A percentile compares a stretch with the other conserved stretches of the same genome.
These are phyloP conservation scores for Platycercus adscitus DNA, from an alignment of 2,113 vertebrate genomes.

Conservation along the genomic window DNA sequence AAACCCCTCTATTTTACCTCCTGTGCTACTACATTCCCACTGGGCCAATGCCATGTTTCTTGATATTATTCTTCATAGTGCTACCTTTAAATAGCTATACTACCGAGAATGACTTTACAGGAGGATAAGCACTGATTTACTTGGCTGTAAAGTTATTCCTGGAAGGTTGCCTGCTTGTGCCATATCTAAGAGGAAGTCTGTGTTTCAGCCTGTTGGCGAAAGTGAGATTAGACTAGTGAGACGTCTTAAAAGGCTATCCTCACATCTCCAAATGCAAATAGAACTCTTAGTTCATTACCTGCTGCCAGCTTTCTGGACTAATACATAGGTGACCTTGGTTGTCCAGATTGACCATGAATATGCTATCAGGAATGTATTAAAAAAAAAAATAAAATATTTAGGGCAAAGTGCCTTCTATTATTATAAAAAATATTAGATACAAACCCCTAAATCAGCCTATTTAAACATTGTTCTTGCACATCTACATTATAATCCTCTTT, in stretches of 20 bases:
- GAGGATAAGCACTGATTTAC: slow-evolving; percentile 26
- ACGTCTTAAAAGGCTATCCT: background rate
- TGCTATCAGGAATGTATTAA: background rate
- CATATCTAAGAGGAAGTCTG: background rate
- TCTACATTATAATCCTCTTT: background rate
- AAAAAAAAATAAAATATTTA: background rate
- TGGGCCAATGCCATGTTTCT: slow-evolving; percentile 40
- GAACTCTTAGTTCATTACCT: background rate
- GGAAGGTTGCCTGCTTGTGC: slow-evolving; percentile 12
- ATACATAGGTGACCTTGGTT: background rate
- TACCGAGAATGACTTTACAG: slow-evolving; percentile 50
- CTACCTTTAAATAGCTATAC: slow-evolving; percentile 53
- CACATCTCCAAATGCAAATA: background rate
- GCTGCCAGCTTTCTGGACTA: background rate
- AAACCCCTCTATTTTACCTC: slow-evolving; percentile 62
- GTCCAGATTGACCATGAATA: background rate
- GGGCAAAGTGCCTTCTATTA: background rate
- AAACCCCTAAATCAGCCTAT: background rate
- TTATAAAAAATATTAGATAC: background rate
- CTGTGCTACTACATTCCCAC: slow-evolving; percentile 32
- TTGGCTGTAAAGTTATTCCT: slow-evolving; percentile 43
- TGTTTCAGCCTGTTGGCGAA: slow-evolving; percentile 2
- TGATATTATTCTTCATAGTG: slow-evolving; percentile 18
- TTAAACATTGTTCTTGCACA: background rate
- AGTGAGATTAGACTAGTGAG: background rate